Evolutionary conservation across 2,888 invertebrate species (phyloP).

Genomic region (Leucoma salicis): DNA sequence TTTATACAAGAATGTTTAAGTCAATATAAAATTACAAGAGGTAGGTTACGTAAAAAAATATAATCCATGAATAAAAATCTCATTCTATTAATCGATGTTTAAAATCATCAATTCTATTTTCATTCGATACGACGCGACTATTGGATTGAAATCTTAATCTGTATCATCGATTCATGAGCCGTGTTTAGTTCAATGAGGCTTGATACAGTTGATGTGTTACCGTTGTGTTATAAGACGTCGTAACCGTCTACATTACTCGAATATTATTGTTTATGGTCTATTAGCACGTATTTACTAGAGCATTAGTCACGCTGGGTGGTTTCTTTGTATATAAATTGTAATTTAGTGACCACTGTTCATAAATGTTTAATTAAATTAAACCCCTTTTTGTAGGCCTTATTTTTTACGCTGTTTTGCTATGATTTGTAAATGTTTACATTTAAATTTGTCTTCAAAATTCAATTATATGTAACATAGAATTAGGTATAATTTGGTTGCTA

Average conservation of each 20-base stretch:
- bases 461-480: too few species aligned
- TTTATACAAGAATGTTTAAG: slow-evolving; percentile 35
- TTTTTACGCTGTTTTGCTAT: slow-evolving; percentile 3
- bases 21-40: slow-evolving; percentile 26
- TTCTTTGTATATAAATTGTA: slow-evolving; percentile 29
- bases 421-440: slow-evolving; percentile 1
- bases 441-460: too few species aligned
- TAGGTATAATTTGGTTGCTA: too few species aligned
- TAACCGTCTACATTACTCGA: slow-evolving; percentile 71
- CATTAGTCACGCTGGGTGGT: slow-evolving; percentile 45
- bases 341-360: slow-evolving; percentile 15
- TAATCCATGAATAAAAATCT: slow-evolving; percentile 51
- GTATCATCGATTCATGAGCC: slow-evolving; percentile 58
- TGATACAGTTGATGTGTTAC: slow-evolving; percentile 72
- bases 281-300: slow-evolving; percentile 52
- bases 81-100: slow-evolving; percentile 38
- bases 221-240: slow-evolving; percentile 68
- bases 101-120: slow-evolving; percentile 42
- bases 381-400: slow-evolving; percentile 1
- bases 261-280: slow-evolving; percentile 67
- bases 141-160: slow-evolving; percentile 60
- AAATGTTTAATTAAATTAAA: slow-evolving; percentile 11
- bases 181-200: slow-evolving; percentile 75
- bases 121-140: slow-evolving; percentile 42
- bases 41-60: slow-evolving; percentile 47